Conservation (phyloP, 2,888 invertebrate genomes). For the Brachyptera risi region DNA sequence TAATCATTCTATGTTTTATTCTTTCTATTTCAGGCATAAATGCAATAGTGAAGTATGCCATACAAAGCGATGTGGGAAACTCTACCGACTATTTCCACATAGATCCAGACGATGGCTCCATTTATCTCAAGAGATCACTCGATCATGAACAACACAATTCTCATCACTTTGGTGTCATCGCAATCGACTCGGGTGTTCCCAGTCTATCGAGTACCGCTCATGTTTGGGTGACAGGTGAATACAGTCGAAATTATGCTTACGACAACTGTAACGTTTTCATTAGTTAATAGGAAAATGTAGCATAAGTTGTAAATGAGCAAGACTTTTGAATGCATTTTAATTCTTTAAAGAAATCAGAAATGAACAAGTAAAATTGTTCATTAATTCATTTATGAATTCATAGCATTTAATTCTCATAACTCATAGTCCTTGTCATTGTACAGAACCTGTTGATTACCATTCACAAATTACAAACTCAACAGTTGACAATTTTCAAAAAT, state of each 20-base stretch:
- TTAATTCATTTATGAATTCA: too few relatives aligned
- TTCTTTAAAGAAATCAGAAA: too few relatives aligned
- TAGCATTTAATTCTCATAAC: too few relatives aligned
- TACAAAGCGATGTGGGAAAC: conserved; percentile 59
- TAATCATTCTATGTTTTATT: too few relatives aligned
- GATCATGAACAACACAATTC: conserved; percentile 72
- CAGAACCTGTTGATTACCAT: too few relatives aligned
- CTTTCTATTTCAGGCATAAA: conserved; percentile 51
- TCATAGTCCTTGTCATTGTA: too few relatives aligned
- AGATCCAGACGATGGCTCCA: conserved; percentile 68
- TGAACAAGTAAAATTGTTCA: too few relatives aligned
- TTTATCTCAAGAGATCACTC: conserved; percentile 71
- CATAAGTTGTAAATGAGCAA: background rate
- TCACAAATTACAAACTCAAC: too few relatives aligned
- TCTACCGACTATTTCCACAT: conserved; percentile 67
- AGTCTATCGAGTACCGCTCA: conserved; percentile 75
- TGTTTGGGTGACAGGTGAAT: conserved; percentile 70
- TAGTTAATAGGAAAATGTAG: background rate
- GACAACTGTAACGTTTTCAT: background rate
- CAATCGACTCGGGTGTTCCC: conserved; percentile 81
- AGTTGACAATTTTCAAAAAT: too few relatives aligned
- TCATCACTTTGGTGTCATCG: conserved; percentile 76
- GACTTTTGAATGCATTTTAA: background rate
- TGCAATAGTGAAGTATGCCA: conserved; percentile 64
- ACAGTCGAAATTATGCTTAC: background rate